phyloP scores from a whole-genome alignment of 1,140 invertebrate species.

The Lordiphosa collinella region DNA sequence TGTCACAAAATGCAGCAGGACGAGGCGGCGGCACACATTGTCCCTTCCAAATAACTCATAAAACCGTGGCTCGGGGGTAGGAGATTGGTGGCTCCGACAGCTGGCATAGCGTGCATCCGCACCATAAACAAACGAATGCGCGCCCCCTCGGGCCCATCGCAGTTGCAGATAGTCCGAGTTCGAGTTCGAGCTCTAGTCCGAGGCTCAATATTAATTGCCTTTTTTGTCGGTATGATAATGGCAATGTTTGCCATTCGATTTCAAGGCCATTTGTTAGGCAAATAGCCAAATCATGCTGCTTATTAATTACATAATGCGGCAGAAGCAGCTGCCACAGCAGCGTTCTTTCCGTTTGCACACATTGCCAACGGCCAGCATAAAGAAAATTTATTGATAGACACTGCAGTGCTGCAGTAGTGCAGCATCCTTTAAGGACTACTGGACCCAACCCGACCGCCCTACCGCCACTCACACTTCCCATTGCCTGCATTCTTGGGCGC shows the following conservation, averaged over 20 bases:
- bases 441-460: no score
- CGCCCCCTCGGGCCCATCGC: slow-evolving; percentile 32
- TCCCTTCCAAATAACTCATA: slow-evolving; percentile 69
- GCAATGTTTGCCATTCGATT: slow-evolving; percentile 54
- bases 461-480: neutral
- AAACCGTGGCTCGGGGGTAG: slow-evolving; percentile 25
- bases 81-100: slow-evolving; percentile 22
- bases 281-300: slow-evolving; percentile 48
- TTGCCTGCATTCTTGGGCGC: slow-evolving; percentile 27
- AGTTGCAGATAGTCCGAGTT: slow-evolving; percentile 6
- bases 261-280: slow-evolving; percentile 46
- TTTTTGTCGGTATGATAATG: slow-evolving; percentile 49
- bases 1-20: slow-evolving; percentile 48
- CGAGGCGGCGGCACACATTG: slow-evolving; percentile 31
- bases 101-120: slow-evolving; percentile 54
- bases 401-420: slow-evolving; percentile 4
- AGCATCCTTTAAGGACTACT: slow-evolving; percentile 21
- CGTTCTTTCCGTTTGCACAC: slow-evolving; percentile 30
- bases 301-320: slow-evolving; percentile 59
- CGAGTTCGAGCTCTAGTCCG: slow-evolving; percentile 6
- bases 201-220: slow-evolving; percentile 62
- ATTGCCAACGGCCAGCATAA: no score
- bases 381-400: slow-evolving; percentile 52
- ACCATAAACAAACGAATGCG: slow-evolving; percentile 47
- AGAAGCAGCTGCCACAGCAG: neutral